These are phyloP conservation scores for Corvus moneduloides DNA, from an alignment of 2,113 vertebrate genomes.

Conservation along the genomic window DNA sequence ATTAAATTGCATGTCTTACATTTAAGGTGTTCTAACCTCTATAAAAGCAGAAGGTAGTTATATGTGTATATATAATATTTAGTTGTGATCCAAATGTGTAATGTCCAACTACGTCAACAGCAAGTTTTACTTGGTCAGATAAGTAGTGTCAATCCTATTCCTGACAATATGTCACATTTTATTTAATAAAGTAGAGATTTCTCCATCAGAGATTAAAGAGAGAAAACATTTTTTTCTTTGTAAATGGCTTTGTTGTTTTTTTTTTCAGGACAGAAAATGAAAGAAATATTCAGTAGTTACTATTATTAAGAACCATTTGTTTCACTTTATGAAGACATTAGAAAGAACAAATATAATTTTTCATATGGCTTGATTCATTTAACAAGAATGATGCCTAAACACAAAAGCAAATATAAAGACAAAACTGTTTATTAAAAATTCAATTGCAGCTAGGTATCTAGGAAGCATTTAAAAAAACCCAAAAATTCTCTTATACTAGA, in stretches of 20 bases:
- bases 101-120: background rate
- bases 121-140: background rate
- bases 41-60: background rate
- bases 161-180: background rate
- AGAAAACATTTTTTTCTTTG: background rate
- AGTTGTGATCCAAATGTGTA: background rate
- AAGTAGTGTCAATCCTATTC: background rate
- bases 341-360: background rate
- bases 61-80: background rate
- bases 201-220: background rate
- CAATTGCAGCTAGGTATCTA: background rate
- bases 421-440: background rate
- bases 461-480: background rate
- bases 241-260: background rate
- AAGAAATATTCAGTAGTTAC: background rate
- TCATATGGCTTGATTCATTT: background rate
- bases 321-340: background rate
- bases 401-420: background rate
- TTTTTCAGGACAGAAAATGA: background rate
- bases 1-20: background rate
- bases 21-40: background rate
- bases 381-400: background rate
- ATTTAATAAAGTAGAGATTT: background rate
- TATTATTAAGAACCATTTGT: background rate
- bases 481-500: background rate